These are phyloP conservation scores for Drosophila paranaensis DNA, from an alignment of 2,888 invertebrate genomes.

Conservation along the genomic window DNA sequence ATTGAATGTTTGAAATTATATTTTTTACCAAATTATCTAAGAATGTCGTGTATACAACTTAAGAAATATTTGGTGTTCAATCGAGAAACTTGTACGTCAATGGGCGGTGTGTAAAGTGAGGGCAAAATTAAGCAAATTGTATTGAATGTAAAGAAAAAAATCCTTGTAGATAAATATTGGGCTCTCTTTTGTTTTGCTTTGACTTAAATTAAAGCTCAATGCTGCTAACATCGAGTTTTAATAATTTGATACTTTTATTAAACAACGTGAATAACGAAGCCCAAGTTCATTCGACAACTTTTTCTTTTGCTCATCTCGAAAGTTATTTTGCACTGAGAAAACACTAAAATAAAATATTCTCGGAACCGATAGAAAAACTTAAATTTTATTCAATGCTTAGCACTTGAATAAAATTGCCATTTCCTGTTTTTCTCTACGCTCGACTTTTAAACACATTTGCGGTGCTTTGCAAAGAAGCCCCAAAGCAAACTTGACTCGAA, in stretches of 20 bases:
- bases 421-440: slow-evolving; percentile 40
- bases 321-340: neutral
- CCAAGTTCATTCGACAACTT: too few species aligned
- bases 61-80: slow-evolving; percentile 39
- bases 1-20: slow-evolving; percentile 40
- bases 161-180: too few species aligned
- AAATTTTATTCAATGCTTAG: slow-evolving; percentile 25
- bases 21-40: slow-evolving; percentile 48
- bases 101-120: neutral
- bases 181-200: too few species aligned
- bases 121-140: neutral
- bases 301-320: neutral
- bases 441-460: slow-evolving; percentile 41
- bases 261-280: neutral
- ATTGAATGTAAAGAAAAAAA: too few species aligned
- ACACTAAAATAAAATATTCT: neutral
- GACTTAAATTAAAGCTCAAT: too few species aligned
- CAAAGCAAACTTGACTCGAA: slow-evolving; percentile 40
- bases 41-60: slow-evolving; percentile 19
- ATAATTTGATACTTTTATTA: neutral
- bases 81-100: slow-evolving; percentile 1
- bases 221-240: too few species aligned
- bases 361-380: slow-evolving; percentile 5
- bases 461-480: slow-evolving; percentile 15
- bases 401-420: slow-evolving; percentile 45